Evolutionary conservation across 2,888 invertebrate species (phyloP), one percentile per base, ranked within the genome.

Genomic region (Nemotelus pantherinus): DNA sequence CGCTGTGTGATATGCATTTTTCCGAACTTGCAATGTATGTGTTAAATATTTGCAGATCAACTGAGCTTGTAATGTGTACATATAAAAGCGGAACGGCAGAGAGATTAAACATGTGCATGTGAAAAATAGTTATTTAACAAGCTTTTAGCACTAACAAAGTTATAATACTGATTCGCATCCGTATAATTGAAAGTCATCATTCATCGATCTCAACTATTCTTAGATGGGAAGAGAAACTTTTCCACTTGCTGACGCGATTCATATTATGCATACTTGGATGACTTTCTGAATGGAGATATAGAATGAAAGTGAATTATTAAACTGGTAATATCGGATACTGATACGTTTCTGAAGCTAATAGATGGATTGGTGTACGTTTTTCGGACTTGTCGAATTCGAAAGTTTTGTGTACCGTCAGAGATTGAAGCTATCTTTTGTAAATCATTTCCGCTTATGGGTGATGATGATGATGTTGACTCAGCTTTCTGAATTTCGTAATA

Each of bases 301-400:
- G 65, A 65, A 65, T 41, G 65, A 65, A 65, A 65, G 65, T 47
- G 47, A 65, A 47, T 65, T 45, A 65, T 65, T 65, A n/a, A 44
- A 65, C 41, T 45, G 25, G 25, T 25, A 25, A 25, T 25, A 25
- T 25, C 25, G 25, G 25, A 25, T 25, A 25, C 25, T 25, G 25
- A 25, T 25, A 25, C 25, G 25, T 25, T 25, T 25, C 25, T 25
- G 25, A 25, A 25, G 25, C 25, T 25, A 25, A 25, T 25, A 25
- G 25, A 25, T 25, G 25, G 25, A 25, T 25, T 25, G 25, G 25
- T 25, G 25, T 25, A 25, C 25, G 25, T 25, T 25, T 25, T 25
- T 25, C 25, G 25, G 25, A 25, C 25, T 25, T 25, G 25, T 25
- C 25, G 25, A 25, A 25, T 25, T 47, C 47, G 45, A 44, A 65